Conservation (phyloP, 1,140 invertebrate genomes). For the Oppia nitens region DNA sequence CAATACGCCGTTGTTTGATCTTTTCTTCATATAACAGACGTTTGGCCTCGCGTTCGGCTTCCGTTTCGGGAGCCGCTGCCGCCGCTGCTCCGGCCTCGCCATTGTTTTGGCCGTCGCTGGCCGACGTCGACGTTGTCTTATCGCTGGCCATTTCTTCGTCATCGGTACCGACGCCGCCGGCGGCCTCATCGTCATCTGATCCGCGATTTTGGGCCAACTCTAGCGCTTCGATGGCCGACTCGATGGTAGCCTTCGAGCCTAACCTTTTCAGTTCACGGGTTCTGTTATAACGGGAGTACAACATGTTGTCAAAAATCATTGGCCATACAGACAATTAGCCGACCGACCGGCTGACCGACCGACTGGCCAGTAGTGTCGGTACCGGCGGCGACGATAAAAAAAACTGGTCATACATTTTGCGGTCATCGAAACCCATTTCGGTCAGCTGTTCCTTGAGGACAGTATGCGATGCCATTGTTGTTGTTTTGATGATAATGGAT, state of each 20-base stretch:
- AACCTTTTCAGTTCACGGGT: background rate
- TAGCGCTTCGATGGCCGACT: conserved; percentile 11
- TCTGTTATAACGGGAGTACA: too few species aligned
- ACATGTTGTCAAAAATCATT: too few species aligned
- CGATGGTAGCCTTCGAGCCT: conserved; percentile 5
- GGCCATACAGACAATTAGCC: too few species aligned
- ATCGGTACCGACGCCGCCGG: background rate
- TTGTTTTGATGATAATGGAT: too few species aligned
- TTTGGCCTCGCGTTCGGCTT: background rate
- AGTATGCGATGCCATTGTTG: conserved; percentile 7
- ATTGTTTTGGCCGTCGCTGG: background rate
- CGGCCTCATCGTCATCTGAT: background rate
- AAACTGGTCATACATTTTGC: conserved; percentile 3
- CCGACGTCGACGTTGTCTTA: conserved; percentile 1
- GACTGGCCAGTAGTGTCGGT: too few species aligned
- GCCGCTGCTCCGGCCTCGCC: background rate
- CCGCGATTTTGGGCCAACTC: background rate
- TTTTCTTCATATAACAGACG: conserved; percentile 1
- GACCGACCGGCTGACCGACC: too few species aligned
- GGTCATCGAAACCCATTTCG: conserved; percentile 11
- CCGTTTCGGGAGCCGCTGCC: too few species aligned
- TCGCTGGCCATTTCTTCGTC: background rate
- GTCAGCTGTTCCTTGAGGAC: conserved; percentile 7
- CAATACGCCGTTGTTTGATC: conserved; percentile 6
- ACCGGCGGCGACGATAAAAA: too few species aligned